Conservation (phyloP, 1,140 invertebrate species). For the Cephus cinctus region DNA sequence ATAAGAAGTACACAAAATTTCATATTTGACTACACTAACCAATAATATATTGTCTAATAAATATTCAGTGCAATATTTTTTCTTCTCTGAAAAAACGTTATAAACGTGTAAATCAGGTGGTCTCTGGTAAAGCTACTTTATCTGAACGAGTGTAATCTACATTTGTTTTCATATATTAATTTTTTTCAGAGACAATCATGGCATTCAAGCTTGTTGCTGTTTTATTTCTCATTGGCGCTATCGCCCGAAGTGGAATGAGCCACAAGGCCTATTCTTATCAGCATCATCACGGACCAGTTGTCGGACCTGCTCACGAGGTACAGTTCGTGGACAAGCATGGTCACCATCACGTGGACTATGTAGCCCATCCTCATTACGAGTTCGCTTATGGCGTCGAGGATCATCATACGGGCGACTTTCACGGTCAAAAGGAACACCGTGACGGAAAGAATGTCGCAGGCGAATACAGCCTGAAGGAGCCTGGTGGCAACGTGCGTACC, state of each 20-base stretch:
- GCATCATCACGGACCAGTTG: not conserved
- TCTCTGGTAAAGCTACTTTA: too few relatives aligned
- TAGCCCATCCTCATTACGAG: constrained; percentile 16
- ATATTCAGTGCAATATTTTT: too few relatives aligned
- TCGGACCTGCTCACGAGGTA: not conserved
- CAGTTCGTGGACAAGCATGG: constrained; percentile 2
- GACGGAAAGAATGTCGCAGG: constrained; percentile 16
- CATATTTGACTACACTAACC: too few relatives aligned
- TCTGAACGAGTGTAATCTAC: too few relatives aligned
- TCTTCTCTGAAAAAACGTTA: too few relatives aligned
- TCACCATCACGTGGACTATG: not conserved
- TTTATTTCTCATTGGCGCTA: not conserved
- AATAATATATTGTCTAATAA: too few relatives aligned
- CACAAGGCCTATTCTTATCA: not conserved
- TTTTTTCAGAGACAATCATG: too few relatives aligned
- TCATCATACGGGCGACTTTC: constrained; percentile 29
- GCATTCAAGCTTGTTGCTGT: not conserved
- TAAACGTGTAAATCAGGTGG: too few relatives aligned
- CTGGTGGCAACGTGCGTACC: constrained; percentile 13
- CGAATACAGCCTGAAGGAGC: constrained; percentile 7
- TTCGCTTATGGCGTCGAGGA: too few relatives aligned
- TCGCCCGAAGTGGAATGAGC: not conserved
- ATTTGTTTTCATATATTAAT: too few relatives aligned
- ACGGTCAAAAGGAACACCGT: constrained; percentile 24
- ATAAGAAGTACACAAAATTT: too few relatives aligned